These are phyloP conservation scores for Syritta pipiens DNA, from an alignment of 2,888 invertebrate genomes.

Conservation along the genomic window DNA sequence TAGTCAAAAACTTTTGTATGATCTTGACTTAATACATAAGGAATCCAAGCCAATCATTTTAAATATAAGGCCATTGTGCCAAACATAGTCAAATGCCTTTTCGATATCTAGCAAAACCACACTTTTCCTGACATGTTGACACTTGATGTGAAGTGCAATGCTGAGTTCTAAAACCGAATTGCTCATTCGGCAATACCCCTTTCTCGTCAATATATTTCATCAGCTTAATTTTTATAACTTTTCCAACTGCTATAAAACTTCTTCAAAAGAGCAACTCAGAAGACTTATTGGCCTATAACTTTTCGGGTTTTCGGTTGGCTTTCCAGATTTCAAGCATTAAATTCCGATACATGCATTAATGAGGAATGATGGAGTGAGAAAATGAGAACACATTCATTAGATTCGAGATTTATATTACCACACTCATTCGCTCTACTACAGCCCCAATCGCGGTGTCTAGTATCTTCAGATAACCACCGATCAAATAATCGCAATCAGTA, in stretches of 20 bases:
- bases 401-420: slow-evolving; percentile 4
- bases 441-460: slow-evolving; percentile 4
- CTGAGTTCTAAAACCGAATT: not conserved
- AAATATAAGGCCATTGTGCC: too few relatives aligned
- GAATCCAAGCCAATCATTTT: too few relatives aligned
- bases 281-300: slow-evolving; percentile 7
- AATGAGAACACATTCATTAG: not conserved
- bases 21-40: too few relatives aligned
- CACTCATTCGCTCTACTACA: slow-evolving; percentile 7
- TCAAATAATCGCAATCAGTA: not conserved
- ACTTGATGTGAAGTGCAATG: not conserved
- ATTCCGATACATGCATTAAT: slow-evolving; percentile 4
- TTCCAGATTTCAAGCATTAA: slow-evolving; percentile 12
- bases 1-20: too few relatives aligned
- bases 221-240: not conserved
- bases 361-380: not conserved
- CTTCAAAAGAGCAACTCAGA: too few relatives aligned
- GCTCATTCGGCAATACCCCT: not conserved
- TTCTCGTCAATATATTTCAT: not conserved
- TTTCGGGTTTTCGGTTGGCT: not conserved
- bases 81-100: too few relatives aligned
- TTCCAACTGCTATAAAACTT: not conserved
- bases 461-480: slow-evolving; percentile 8
- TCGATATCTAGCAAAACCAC: not conserved
- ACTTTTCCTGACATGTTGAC: not conserved